phyloP scores from a whole-genome alignment of 2,797 vertebrate species.

The Pristis pectinata region DNA sequence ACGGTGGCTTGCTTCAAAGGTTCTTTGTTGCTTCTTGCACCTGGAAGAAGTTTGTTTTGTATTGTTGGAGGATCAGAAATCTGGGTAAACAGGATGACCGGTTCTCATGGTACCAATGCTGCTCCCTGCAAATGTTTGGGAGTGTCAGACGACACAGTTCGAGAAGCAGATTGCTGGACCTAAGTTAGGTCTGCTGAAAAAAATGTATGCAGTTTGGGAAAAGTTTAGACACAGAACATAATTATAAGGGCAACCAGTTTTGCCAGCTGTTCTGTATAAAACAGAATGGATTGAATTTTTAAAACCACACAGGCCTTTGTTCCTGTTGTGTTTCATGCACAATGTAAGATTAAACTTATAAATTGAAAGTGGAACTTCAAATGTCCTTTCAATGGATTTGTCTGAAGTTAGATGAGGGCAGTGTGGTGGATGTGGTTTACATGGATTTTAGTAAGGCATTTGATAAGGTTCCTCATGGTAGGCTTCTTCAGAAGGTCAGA shows the following conservation, averaged over 20 bases:
- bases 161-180: neutral
- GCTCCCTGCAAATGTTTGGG: neutral
- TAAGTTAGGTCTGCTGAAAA: constrained; percentile 6
- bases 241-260: neutral
- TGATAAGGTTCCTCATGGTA: no score
- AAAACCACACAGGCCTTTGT: constrained; percentile 2
- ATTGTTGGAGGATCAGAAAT: neutral
- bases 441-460: no score
- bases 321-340: neutral
- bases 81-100: no score
- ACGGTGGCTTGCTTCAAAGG: neutral
- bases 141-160: neutral
- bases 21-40: neutral
- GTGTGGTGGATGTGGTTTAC: no score
- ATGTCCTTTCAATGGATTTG: neutral
- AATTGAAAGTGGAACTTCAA: neutral
- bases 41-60: neutral
- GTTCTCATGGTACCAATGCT: neutral
- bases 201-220: neutral
- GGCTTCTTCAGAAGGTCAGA: no score
- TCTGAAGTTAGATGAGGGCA: no score
- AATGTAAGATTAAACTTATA: neutral
- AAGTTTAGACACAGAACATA: neutral
- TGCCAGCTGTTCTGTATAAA: constrained; percentile 22
- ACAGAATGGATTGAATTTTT: neutral